Evolutionary conservation across 1,140 invertebrate species (phyloP).

Genomic region (Diabrotica virgifera): DNA sequence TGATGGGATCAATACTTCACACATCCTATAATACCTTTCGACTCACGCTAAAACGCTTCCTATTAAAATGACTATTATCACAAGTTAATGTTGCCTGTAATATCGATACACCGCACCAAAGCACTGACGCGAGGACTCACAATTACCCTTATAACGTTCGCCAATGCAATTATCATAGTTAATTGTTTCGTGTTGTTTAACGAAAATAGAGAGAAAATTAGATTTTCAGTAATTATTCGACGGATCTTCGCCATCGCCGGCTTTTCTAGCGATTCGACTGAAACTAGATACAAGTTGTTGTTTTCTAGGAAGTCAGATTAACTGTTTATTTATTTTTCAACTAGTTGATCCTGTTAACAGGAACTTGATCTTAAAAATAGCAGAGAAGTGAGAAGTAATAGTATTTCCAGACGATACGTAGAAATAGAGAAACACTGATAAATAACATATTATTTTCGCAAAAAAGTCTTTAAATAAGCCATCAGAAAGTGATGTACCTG

Average conservation of each 20-base stretch:
- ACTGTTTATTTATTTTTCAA: no score
- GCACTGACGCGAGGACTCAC: neutral
- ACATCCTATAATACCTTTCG: neutral
- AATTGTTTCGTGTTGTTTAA: slow-evolving; percentile 1
- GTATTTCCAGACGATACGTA: no score
- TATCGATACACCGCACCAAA: neutral
- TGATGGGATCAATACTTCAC: neutral
- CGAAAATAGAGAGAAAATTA: neutral
- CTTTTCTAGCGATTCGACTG: no score
- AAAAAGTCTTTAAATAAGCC: no score
- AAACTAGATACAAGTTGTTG: no score
- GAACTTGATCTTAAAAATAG: no score
- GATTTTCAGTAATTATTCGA: neutral
- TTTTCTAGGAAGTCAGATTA: no score
- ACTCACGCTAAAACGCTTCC: neutral
- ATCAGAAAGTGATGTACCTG: no score
- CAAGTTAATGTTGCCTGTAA: neutral
- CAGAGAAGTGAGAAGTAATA: no score
- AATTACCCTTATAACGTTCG: neutral
- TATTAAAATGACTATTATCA: neutral
- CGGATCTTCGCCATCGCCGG: neutral
- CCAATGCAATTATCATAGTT: neutral
- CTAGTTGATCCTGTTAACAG: no score
- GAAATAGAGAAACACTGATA: no score
- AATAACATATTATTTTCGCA: no score